These are phyloP conservation scores for Volucella bombylans DNA, from an alignment of 2,888 invertebrate genomes.

Conservation along the genomic window DNA sequence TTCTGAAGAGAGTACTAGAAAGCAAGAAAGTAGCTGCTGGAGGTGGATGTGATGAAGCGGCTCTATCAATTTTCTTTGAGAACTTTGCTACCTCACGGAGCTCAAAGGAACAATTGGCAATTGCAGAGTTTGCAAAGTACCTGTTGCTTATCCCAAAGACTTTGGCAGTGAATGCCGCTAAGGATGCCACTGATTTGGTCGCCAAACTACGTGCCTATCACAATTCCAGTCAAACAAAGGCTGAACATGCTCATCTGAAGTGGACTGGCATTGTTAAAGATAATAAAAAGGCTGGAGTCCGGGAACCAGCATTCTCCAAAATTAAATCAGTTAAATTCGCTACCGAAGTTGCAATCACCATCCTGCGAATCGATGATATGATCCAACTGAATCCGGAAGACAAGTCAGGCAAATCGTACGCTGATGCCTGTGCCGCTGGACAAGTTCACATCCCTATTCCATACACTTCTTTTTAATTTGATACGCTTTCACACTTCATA, in stretches of 20 bases:
- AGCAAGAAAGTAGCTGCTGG: constrained; percentile 97
- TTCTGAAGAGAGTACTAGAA: constrained; percentile 97
- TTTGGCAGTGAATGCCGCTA: constrained; percentile 97
- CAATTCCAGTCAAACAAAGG: constrained; percentile 95
- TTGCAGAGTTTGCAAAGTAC: constrained; percentile 92
- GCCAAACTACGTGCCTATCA: constrained; percentile 98
- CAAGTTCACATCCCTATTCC: constrained; percentile 53
- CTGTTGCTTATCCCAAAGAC: constrained; percentile 99
- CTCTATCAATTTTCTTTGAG: constrained; percentile 98
- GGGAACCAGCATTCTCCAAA: constrained; percentile 96
- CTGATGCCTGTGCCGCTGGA: constrained; percentile 4
- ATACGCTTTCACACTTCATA: too few relatives aligned
- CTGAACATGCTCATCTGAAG: constrained; percentile 87
- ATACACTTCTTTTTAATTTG: constrained; percentile 59
- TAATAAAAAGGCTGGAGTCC: constrained; percentile 96
- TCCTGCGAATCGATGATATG: constrained; percentile 99
- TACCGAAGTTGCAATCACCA: constrained; percentile 99
- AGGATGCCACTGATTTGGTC: constrained; percentile 98
- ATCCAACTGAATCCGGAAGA: constrained; percentile 96
- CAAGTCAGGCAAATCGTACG: constrained; percentile 84
- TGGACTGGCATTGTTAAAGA: constrained; percentile 95
- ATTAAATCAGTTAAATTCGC: constrained; percentile 99
- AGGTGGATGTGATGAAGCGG: constrained; percentile 99
- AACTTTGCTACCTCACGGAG: constrained; percentile 99
- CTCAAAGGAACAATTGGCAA: constrained; percentile 97